Conservation (phyloP, 1,140 invertebrate species). For the Ceratoteleas bidentatus region DNA sequence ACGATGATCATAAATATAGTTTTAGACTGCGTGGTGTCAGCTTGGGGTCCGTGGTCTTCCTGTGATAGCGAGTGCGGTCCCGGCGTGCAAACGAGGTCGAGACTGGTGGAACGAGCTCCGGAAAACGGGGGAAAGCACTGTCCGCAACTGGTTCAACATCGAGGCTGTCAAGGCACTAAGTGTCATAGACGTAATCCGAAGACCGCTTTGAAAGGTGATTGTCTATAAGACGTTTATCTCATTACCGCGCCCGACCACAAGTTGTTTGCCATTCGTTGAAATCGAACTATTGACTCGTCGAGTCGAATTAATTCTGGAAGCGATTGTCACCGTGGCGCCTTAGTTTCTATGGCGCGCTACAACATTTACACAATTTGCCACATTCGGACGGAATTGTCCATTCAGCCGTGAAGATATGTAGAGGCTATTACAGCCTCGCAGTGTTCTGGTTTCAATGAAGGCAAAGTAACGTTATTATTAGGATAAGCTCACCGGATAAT, state of each 20-base stretch:
- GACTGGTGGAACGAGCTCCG: slow-evolving; percentile 84
- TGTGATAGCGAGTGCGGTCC: slow-evolving; percentile 90
- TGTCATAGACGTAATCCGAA: slow-evolving; percentile 86
- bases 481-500: too few relatives aligned
- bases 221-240: slow-evolving; percentile 52
- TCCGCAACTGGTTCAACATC: slow-evolving; percentile 87
- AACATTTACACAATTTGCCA: slow-evolving; percentile 14
- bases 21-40: slow-evolving; percentile 89
- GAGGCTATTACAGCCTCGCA: slow-evolving; percentile 8
- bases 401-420: slow-evolving; percentile 23
- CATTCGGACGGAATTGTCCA: slow-evolving; percentile 17
- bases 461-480: background rate
- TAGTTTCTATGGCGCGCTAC: slow-evolving; percentile 4
- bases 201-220: slow-evolving; percentile 86
- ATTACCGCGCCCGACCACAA: slow-evolving; percentile 34
- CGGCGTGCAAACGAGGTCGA: slow-evolving; percentile 87
- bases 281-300: slow-evolving; percentile 24
- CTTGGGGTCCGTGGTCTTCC: slow-evolving; percentile 90
- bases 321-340: slow-evolving; percentile 23
- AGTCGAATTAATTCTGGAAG: slow-evolving; percentile 27
- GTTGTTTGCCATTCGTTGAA: slow-evolving; percentile 38
- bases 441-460: background rate
- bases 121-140: slow-evolving; percentile 90
- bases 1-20: slow-evolving; percentile 81
- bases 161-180: slow-evolving; percentile 88